A percentile compares a stretch with the other conserved stretches of the same genome.
Evolutionary conservation across 2,888 invertebrate genomes (phyloP).

Genomic region (Microctonus hyperodae): DNA sequence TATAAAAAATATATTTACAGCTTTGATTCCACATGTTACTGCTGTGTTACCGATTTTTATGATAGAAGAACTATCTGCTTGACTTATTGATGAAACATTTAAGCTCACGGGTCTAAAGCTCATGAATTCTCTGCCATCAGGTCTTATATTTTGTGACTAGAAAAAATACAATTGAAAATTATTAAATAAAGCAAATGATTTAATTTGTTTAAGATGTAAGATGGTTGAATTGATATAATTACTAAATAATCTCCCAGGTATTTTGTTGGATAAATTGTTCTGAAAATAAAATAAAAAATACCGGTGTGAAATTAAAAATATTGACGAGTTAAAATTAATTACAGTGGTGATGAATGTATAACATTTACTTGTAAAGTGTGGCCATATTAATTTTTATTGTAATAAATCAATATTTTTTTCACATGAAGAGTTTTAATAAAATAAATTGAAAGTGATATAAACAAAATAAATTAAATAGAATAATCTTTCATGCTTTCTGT

Average conservation of each 20-base stretch:
- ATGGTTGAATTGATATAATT: constrained; percentile 39
- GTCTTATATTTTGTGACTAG: constrained; percentile 72
- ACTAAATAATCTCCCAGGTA: constrained; percentile 77
- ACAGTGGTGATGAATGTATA: background rate
- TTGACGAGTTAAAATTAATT: too few relatives aligned
- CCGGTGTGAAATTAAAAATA: background rate
- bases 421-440: too few relatives aligned
- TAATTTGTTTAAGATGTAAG: constrained; percentile 8
- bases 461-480: too few relatives aligned
- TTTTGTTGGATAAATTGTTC: constrained; percentile 78
- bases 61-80: constrained; percentile 79
- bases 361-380: background rate
- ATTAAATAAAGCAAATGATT: background rate
- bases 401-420: too few relatives aligned
- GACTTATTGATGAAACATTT: constrained; percentile 70
- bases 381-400: background rate
- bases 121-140: constrained; percentile 78
- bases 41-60: constrained; percentile 84
- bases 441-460: too few relatives aligned
- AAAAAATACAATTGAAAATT: constrained; percentile 26
- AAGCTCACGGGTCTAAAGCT: constrained; percentile 74
- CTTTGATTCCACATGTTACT: constrained; percentile 85
- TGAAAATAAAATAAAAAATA: constrained; percentile 60
- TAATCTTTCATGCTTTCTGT: too few relatives aligned
- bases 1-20: constrained; percentile 66